These are phyloP conservation scores for Acanthosepion esculentum DNA, from an alignment of 2,888 invertebrate genomes.

Conservation along the genomic window DNA sequence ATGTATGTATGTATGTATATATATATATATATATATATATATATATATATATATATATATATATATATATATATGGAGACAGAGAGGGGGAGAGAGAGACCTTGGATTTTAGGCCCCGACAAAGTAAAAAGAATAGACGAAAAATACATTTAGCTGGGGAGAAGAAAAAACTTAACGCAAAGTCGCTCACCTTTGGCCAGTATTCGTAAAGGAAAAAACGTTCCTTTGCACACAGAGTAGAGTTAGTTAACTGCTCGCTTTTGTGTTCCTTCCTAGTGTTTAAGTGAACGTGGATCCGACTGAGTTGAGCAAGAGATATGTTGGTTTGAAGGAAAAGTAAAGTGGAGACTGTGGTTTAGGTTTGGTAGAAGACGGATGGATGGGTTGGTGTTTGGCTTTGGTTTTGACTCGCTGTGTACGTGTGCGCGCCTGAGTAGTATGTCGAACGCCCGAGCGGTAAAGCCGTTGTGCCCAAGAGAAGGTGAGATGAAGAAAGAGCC, in stretches of 20 bases:
- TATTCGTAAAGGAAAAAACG: neutral
- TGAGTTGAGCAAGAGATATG: neutral
- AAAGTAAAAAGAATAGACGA: neutral
- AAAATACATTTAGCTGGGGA: neutral
- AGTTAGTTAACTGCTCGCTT: conserved; percentile 17
- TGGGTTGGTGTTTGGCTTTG: neutral
- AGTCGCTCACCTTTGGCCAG: neutral
- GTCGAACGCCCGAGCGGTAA: neutral
- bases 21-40: no score
- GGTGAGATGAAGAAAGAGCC: neutral
- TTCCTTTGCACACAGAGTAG: neutral
- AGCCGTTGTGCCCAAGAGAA: conserved; percentile 17
- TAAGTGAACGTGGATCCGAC: neutral
- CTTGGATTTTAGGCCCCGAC: no score
- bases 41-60: no score
- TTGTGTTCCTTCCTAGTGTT: conserved; percentile 5
- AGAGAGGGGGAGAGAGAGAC: no score
- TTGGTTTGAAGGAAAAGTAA: neutral
- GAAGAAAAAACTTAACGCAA: neutral
- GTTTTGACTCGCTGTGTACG: conserved; percentile 6
- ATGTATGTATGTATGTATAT: no score
- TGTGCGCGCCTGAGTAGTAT: neutral
- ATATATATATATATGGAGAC: no score
- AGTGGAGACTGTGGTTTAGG: neutral
- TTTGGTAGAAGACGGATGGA: neutral